Evolutionary conservation across 1,140 invertebrate genomes (phyloP).

Genomic region (Mercenaria mercenaria): DNA sequence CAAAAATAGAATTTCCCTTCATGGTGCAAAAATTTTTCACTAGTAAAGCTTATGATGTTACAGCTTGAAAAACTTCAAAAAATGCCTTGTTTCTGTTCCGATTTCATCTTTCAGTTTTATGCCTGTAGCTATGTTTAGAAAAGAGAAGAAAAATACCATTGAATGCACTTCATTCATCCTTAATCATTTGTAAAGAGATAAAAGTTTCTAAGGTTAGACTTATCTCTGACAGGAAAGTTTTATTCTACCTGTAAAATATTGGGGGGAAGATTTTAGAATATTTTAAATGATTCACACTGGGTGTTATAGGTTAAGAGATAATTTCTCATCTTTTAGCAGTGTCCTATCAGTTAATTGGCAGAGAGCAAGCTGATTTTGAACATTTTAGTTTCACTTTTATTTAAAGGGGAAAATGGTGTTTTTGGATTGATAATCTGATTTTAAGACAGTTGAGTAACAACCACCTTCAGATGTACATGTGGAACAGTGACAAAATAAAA

Average conservation of each 20-base stretch:
- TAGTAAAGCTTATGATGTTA: too few relatives aligned
- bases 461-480: too few relatives aligned
- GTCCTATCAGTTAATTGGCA: neutral
- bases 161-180: constrained; percentile 3
- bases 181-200: neutral
- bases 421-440: too few relatives aligned
- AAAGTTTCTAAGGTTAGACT: neutral
- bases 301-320: neutral
- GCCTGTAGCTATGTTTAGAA: neutral
- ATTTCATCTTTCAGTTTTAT: too few relatives aligned
- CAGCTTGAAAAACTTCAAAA: too few relatives aligned
- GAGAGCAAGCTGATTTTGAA: neutral
- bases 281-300: neutral
- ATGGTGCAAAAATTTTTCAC: too few relatives aligned
- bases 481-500: too few relatives aligned
- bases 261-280: constrained; percentile 1
- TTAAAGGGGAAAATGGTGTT: too few relatives aligned
- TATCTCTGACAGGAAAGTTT: neutral
- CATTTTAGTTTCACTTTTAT: neutral
- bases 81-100: too few relatives aligned
- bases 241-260: constrained; percentile 19
- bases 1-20: too few relatives aligned
- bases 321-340: neutral
- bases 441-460: too few relatives aligned
- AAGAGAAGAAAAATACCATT: neutral